Conservation (phyloP, 2,113 vertebrate genomes). For the Sinocyclocheilus rhinocerous region DNA sequence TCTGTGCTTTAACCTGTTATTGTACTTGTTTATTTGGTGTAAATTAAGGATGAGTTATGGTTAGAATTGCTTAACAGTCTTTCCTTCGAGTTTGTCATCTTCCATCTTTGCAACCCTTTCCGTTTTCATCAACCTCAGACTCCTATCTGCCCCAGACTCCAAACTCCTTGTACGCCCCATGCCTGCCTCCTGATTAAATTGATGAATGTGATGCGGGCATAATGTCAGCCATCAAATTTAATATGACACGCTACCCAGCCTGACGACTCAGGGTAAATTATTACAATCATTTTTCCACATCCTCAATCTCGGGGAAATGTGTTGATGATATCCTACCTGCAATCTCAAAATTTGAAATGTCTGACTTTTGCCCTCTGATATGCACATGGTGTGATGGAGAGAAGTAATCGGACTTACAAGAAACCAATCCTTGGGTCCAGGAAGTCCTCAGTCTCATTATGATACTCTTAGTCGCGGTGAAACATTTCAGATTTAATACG, state of each 20-base stretch:
- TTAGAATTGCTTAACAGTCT: background rate
- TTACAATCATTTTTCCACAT: background rate
- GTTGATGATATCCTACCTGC: background rate
- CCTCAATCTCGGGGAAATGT: background rate
- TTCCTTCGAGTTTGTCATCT: background rate
- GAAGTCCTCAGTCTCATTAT: background rate
- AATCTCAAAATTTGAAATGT: background rate
- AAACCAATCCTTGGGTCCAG: background rate
- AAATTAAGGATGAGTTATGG: background rate
- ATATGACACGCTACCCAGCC: background rate
- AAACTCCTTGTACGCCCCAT: background rate
- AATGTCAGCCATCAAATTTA: slow-evolving; percentile 14
- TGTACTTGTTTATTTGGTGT: background rate
- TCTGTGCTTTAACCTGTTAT: background rate
- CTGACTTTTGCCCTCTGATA: background rate
- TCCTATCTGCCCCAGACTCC: background rate
- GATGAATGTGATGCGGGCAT: background rate
- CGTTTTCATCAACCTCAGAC: background rate
- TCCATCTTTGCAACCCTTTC: background rate
- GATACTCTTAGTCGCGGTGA: background rate
- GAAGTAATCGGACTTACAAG: background rate
- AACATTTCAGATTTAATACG: background rate
- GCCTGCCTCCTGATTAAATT: slow-evolving; percentile 7
- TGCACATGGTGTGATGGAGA: background rate
- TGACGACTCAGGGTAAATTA: background rate